Evolutionary conservation across 2,888 invertebrate genomes (phyloP).

Genomic region (Patella ulyssiponensis): DNA sequence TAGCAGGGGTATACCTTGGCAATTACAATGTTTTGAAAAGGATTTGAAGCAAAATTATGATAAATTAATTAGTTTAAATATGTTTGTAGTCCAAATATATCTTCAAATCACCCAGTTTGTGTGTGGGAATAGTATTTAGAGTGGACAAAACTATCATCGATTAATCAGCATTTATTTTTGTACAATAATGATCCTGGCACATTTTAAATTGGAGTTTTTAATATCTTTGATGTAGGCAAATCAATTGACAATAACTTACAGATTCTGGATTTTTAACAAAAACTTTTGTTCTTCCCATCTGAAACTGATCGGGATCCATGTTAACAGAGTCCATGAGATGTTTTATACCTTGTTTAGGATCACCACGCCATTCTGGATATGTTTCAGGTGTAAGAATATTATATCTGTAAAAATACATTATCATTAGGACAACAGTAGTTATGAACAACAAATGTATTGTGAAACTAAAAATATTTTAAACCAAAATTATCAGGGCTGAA

Average conservation of each 20-base stretch:
- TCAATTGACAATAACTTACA: constrained; percentile 49
- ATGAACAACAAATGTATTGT: no score
- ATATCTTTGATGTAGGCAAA: no score
- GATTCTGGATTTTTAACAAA: constrained; percentile 79
- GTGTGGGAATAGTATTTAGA: background rate
- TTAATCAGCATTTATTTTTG: no score
- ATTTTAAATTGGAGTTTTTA: no score
- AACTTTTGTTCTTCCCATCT: constrained; percentile 79
- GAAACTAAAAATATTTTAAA: background rate
- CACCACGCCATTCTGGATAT: constrained; percentile 77
- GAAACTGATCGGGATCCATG: constrained; percentile 78
- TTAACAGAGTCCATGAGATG: constrained; percentile 77
- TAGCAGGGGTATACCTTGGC: no score
- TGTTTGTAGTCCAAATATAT: no score
- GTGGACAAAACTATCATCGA: no score
- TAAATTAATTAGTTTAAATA: no score
- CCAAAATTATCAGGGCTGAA: background rate
- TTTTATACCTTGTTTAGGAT: constrained; percentile 76
- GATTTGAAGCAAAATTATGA: no score
- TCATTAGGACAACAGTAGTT: background rate
- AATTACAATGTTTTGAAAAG: no score
- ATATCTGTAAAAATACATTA: constrained; percentile 73
- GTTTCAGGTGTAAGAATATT: constrained; percentile 79
- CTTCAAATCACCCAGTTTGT: no score
- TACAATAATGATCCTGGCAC: no score